Percentiles rank a stretch among this genome's conserved stretches.
Conservation (phyloP, 2,113 vertebrate genomes). For the Canis aureus region DNA sequence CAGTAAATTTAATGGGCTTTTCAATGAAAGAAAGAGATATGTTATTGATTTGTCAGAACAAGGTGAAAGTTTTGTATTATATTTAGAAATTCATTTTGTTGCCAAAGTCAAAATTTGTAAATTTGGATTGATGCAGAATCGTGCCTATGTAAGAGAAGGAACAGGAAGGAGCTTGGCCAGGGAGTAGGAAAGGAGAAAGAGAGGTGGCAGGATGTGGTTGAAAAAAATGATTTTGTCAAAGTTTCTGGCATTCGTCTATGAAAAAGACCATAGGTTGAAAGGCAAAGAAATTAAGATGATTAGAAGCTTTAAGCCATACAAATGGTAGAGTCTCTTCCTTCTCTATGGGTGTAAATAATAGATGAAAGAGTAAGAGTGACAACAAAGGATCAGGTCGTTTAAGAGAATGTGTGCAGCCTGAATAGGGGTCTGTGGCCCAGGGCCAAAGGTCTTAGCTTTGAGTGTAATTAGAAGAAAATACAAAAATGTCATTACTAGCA, state of each 20-base stretch:
- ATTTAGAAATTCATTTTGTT: constrained; percentile 67
- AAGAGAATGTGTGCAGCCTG: constrained; percentile 90
- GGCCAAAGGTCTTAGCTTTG: constrained; percentile 91
- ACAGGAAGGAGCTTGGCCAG: constrained; percentile 63
- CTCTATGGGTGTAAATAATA: constrained; percentile 90
- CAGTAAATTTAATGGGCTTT: constrained; percentile 50
- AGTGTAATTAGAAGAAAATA: constrained; percentile 92
- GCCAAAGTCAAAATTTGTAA: constrained; percentile 73
- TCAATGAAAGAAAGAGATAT: constrained; percentile 17
- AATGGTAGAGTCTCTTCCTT: constrained; percentile 88
- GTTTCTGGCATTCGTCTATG: constrained; percentile 84
- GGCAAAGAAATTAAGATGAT: constrained; percentile 89
- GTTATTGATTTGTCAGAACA: constrained; percentile 63
- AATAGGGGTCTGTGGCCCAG: constrained; percentile 89
- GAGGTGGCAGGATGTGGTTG: neutral
- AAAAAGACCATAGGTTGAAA: constrained; percentile 85
- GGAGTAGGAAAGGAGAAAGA: neutral
- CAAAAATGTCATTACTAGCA: constrained; percentile 92
- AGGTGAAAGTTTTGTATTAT: constrained; percentile 41
- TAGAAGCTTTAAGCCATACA: constrained; percentile 89
- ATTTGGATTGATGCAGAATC: constrained; percentile 60
- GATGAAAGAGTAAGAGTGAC: constrained; percentile 89
- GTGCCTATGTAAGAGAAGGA: constrained; percentile 60
- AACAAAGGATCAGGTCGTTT: constrained; percentile 90
- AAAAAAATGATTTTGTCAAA: constrained; percentile 89